Base-by-base conservation (phyloP, 2,888 invertebrate genomes). In the Choristoneura rosaceana region DNA sequence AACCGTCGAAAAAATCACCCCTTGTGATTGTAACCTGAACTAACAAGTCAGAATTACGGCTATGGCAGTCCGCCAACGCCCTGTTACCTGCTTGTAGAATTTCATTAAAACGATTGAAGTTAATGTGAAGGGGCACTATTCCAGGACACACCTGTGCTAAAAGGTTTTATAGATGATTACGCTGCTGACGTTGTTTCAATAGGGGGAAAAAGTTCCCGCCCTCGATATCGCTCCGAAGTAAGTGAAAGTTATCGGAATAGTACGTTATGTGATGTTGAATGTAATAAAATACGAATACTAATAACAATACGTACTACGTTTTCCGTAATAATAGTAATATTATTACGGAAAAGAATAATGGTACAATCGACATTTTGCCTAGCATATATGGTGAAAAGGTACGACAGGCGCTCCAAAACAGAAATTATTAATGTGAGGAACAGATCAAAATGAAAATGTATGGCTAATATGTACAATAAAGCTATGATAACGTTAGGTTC, bases 71-170 rank as follows among this genome's bases (percentile, higher is more conserved):
- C 9, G 55, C 55, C 55, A 55, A 55, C 55, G 25, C 25, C 25
- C 55, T 55, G 17, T 50, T 50, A 55, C 25, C 25, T 3, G 55
- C 55, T 55, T 52, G 50, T 52, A 55, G 43, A 64, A 59, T 70
- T 64, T 59, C 64, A 70, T 64, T 70, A 64, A 25, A 69, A 58
- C 58, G 33, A 58, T 55, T 69, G 58, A 58, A 69, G n/a, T 63
- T 45, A 17, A 63, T 9, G 55, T 33, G 33, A 59, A 33, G 34
- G 59, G 55, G 12, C 33, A 45, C 43, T 17, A 12, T 43, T 17
- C 10, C 34, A n/a, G 34, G 47, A 47, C 45, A 45, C 67, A 60
- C 62, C 45, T 62, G 45, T 33, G 25, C 9, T 41, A 62, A 62
- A 14, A 45, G 55, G 55, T 55, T 55, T 55, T 55, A 55, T 55